A percentile compares a stretch with the other conserved stretches of the same genome.
Evolutionary conservation across 2,797 vertebrate species (phyloP).

Genomic region (Acanthurus leucopareius): DNA sequence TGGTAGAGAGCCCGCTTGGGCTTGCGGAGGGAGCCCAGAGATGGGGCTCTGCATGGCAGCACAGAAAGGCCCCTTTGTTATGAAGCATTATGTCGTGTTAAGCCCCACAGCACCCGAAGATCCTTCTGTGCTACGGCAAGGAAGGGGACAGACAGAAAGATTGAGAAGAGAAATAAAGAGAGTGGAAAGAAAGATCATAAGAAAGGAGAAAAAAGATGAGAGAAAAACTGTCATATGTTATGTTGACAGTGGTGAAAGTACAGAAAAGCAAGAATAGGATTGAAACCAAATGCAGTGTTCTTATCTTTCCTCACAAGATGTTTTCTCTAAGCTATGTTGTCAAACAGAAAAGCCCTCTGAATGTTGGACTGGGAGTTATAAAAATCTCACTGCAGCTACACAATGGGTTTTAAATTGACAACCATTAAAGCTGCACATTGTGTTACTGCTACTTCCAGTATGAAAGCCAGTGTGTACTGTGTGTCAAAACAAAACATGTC

Average conservation of each 20-base stretch:
- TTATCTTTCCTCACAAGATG: conserved; percentile 64
- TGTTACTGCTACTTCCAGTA: conserved; percentile 20
- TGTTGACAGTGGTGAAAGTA: conserved; percentile 46
- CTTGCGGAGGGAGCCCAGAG: conserved; percentile 68
- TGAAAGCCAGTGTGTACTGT: conserved; percentile 19
- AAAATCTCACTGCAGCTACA: conserved; percentile 33
- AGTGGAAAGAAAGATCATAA: conserved; percentile 6
- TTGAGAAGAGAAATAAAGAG: background rate
- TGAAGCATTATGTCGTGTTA: conserved; percentile 69
- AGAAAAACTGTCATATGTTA: conserved; percentile 15
- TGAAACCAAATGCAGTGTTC: conserved; percentile 36
- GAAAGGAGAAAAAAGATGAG: background rate
- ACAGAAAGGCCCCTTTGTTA: conserved; percentile 81
- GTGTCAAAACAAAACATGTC: conserved; percentile 37
- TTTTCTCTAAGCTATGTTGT: conserved; percentile 53
- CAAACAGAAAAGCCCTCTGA: conserved; percentile 49
- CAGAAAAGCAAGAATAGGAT: conserved; percentile 29
- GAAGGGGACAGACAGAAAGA: conserved; percentile 38
- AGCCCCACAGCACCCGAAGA: conserved; percentile 59
- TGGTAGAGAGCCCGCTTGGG: conserved; percentile 63
- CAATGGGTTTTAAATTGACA: conserved; percentile 46
- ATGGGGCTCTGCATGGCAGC: conserved; percentile 69
- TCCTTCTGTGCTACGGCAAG: conserved; percentile 56
- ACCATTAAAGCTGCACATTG: conserved; percentile 25
- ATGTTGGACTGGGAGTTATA: conserved; percentile 32